Conservation (phyloP, 2,797 vertebrate genomes). For the Centroberyx gerrardi region DNA sequence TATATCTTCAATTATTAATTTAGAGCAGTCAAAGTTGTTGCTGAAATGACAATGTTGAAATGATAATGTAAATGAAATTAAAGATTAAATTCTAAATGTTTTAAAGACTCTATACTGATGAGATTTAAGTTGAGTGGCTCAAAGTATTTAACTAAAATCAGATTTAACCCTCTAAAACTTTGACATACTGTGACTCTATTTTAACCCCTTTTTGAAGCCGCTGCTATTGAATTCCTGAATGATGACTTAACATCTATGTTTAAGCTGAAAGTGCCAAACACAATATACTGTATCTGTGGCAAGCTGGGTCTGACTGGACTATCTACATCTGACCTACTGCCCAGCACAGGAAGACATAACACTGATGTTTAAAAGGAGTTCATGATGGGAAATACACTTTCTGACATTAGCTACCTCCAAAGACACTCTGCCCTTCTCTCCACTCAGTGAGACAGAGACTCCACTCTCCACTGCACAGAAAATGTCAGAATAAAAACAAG, state of each 20-base stretch:
- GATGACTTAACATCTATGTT: background rate
- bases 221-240: background rate
- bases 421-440: background rate
- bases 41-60: background rate
- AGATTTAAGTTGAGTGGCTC: background rate
- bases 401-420: background rate
- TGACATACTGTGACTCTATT: background rate
- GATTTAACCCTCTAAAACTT: background rate
- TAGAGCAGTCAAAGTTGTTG: background rate
- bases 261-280: background rate
- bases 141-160: background rate
- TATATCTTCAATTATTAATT: background rate
- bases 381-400: conserved; percentile 31
- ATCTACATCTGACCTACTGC: conserved; percentile 18
- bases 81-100: background rate
- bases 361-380: conserved; percentile 33
- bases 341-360: conserved; percentile 10
- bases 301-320: conserved; percentile 6
- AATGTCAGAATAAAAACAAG: conserved; percentile 17
- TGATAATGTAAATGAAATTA: too few species aligned
- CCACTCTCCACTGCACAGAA: background rate
- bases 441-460: background rate
- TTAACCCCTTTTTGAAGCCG: too few species aligned
- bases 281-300: background rate
- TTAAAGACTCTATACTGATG: background rate